Conservation (phyloP, 1,140 invertebrate species). For the Eciton burchellii region DNA sequence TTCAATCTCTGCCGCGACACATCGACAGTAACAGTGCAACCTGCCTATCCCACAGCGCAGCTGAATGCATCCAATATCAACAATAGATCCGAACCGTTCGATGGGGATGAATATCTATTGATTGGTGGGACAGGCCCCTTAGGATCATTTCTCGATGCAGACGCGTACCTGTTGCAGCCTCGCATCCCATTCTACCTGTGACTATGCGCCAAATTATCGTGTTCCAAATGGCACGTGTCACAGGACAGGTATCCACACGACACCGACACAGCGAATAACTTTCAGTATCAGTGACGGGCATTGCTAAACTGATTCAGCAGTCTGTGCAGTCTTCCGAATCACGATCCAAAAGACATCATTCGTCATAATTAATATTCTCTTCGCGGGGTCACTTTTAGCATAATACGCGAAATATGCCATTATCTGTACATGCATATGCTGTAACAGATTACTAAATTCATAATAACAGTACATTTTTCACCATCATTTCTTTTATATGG, state of each 20-base stretch:
- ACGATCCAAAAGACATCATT: neutral
- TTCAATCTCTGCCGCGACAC: slow-evolving; percentile 33
- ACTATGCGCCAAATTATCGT: slow-evolving; percentile 78
- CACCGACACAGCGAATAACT: slow-evolving; percentile 53
- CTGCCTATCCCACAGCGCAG: slow-evolving; percentile 78
- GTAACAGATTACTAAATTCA: too few species aligned
- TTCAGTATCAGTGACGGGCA: slow-evolving; percentile 25
- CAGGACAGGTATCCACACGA: slow-evolving; percentile 78
- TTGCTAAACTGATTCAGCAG: neutral
- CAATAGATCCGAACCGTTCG: slow-evolving; percentile 78
- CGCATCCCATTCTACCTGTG: slow-evolving; percentile 76
- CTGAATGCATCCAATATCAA: slow-evolving; percentile 81
- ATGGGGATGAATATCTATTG: slow-evolving; percentile 85
- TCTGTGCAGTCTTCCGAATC: neutral
- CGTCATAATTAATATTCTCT: slow-evolving; percentile 22
- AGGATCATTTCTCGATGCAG: slow-evolving; percentile 74
- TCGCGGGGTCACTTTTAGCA: too few species aligned
- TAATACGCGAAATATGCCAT: too few species aligned
- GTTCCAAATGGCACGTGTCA: slow-evolving; percentile 80
- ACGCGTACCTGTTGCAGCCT: slow-evolving; percentile 78
- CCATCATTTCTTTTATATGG: too few species aligned
- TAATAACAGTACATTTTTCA: too few species aligned
- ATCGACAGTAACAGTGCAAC: slow-evolving; percentile 78
- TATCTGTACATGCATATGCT: too few species aligned
- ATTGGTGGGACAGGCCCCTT: slow-evolving; percentile 80